Evolutionary conservation across 2,888 invertebrate species (phyloP).

Genomic region (Plutella xylostella): DNA sequence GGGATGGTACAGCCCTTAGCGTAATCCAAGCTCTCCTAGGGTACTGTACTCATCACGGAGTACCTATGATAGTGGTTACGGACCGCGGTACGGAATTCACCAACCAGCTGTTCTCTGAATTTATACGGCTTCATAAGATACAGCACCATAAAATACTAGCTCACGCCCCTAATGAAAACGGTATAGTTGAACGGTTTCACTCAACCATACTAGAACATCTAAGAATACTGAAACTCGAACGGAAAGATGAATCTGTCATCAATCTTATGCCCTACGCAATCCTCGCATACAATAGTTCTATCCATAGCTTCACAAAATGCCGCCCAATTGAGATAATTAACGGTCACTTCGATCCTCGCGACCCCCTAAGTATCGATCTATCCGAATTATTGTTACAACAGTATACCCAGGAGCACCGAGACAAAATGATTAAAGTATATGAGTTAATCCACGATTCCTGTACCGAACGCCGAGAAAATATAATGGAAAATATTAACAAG

Average conservation of each 20-base stretch:
- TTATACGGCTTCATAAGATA: too few relatives aligned
- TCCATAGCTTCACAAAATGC: slow-evolving; percentile 8
- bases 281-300: slow-evolving; percentile 21
- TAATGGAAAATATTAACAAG: neutral
- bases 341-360: neutral
- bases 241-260: neutral
- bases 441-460: neutral
- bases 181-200: slow-evolving; percentile 17
- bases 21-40: neutral
- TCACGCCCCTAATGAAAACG: slow-evolving; percentile 20
- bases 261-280: slow-evolving; percentile 7
- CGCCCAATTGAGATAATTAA: neutral
- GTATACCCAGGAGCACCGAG: neutral
- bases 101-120: neutral
- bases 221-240: neutral
- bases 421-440: neutral
- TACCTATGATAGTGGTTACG: neutral
- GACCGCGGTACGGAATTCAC: neutral
- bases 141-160: too few relatives aligned
- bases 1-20: neutral
- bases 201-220: slow-evolving; percentile 3
- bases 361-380: neutral
- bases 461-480: neutral
- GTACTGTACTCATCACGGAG: neutral
- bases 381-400: neutral